Evolutionary conservation across 2,113 vertebrate species (phyloP).

Genomic region (rat (Rattus norvegicus)): DNA sequence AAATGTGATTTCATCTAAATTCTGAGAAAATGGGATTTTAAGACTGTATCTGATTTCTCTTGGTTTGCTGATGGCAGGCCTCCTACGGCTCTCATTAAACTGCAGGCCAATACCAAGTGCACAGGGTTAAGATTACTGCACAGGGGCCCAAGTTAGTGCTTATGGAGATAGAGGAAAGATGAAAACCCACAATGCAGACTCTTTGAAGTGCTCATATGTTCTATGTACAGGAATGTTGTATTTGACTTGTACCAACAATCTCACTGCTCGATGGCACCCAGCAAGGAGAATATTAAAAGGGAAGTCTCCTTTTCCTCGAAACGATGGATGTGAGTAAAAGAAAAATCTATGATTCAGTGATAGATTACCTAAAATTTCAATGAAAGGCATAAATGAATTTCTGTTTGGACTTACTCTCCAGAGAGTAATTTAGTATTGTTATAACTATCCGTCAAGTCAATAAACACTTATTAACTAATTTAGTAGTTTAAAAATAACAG

Average conservation of each 20-base stretch:
- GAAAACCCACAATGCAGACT: background rate
- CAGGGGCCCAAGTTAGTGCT: background rate
- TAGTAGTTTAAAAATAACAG: slow-evolving; percentile 2
- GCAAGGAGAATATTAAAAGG: background rate
- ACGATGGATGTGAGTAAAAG: background rate
- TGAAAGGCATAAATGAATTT: background rate
- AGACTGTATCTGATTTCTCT: background rate
- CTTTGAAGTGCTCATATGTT: background rate
- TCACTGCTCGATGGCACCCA: background rate
- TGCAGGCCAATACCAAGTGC: background rate
- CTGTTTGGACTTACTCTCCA: background rate
- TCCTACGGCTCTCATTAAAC: background rate
- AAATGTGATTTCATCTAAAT: slow-evolving; percentile 21
- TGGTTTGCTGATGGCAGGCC: background rate
- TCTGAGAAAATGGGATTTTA: background rate
- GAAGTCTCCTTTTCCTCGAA: background rate
- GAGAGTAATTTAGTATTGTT: background rate
- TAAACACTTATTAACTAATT: background rate
- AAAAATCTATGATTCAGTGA: background rate
- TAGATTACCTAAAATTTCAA: background rate
- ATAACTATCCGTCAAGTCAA: background rate
- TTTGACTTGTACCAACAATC: background rate
- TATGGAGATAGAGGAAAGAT: background rate
- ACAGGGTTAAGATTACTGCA: background rate
- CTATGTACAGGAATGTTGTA: background rate